Percentiles rank a stretch among this genome's conserved stretches.
phyloP scores from a whole-genome alignment of 35 echinoderm and acorn worm genomes.

The Apostichopus californicus region DNA sequence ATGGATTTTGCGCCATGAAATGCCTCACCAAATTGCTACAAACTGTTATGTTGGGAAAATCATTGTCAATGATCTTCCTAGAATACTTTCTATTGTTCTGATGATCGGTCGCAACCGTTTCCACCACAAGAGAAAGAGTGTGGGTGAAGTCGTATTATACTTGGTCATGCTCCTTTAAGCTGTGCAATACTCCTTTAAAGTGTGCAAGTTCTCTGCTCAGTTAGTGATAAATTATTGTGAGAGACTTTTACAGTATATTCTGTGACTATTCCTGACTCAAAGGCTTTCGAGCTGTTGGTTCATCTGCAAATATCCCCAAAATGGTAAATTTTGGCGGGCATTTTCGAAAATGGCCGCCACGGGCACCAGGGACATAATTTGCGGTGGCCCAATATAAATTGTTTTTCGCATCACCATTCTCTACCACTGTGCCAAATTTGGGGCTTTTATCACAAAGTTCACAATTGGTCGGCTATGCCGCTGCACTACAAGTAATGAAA shows the following conservation, averaged over 20 bases:
- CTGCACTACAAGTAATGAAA: no score
- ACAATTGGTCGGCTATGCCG: neutral
- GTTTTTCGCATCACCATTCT: neutral
- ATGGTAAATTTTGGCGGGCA: neutral
- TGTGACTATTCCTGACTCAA: neutral
- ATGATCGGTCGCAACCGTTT: no score
- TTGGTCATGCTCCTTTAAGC: neutral
- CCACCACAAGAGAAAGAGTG: neutral
- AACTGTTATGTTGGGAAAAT: neutral
- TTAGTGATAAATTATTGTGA: neutral
- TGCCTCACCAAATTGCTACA: neutral
- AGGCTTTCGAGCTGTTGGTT: neutral
- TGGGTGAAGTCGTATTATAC: neutral
- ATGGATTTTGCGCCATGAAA: no score
- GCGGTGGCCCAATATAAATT: neutral
- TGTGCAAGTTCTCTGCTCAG: neutral
- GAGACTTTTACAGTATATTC: neutral
- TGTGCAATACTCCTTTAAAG: neutral
- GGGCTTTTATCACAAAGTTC: conserved; percentile 9
- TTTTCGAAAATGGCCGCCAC: neutral
- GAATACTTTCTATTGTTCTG: neutral
- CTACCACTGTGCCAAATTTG: conserved; percentile 25
- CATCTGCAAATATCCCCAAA: no score
- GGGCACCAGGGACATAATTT: neutral
- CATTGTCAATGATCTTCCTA: neutral